Evolutionary conservation across 2,113 vertebrate species (phyloP), one percentile per base, ranked within the genome.

Genomic region (Athene noctua): DNA sequence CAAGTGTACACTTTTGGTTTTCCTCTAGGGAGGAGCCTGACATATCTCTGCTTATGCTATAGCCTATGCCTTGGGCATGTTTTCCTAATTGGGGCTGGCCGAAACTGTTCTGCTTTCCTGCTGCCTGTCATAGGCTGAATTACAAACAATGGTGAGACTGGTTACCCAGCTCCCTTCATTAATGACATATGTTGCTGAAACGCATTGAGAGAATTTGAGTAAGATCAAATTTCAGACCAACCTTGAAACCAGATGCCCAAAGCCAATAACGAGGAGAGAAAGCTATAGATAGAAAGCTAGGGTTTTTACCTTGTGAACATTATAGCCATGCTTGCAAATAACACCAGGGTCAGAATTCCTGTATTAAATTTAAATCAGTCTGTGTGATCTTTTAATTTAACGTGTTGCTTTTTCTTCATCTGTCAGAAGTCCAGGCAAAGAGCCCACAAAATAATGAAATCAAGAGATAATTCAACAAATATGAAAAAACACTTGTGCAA

Each of bases 151-250:
- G 72, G 66, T 11, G 26, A 84, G 67, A 63, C 83, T 13, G 9
- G 51, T 94, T 89, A 90, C 73, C 34, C 91, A 88, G 36, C 58
- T 89, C 79, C 46, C 52, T 86, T 96, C 90, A 95, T 96, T 94
- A 95, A 96, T 83, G 97, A 80, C 93, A 94, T 54, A 66, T 84
- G 94, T 80, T 95, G 72, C 81, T 97, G 80, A 81, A 95, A 79
- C 5, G 57, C 75, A 30, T 6, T 72, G 80, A 65, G 72, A 90
- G 57, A 80, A 68, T 58, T 77, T 26, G 51, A 75, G 70, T n/a
- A 70, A 75, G 82, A 92, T 97, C 95, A 93, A 71, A 82, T 97
- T 94, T 92, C 96, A 96, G 62, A 55, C 87, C 87, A 95, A 80
- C 84, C 86, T 93, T 82, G 86, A 96, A 94, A 94, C n/a, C 85